phyloP scores from a whole-genome alignment of 2,113 vertebrate genomes.

The Stomatorhinus ivindoensis region DNA sequence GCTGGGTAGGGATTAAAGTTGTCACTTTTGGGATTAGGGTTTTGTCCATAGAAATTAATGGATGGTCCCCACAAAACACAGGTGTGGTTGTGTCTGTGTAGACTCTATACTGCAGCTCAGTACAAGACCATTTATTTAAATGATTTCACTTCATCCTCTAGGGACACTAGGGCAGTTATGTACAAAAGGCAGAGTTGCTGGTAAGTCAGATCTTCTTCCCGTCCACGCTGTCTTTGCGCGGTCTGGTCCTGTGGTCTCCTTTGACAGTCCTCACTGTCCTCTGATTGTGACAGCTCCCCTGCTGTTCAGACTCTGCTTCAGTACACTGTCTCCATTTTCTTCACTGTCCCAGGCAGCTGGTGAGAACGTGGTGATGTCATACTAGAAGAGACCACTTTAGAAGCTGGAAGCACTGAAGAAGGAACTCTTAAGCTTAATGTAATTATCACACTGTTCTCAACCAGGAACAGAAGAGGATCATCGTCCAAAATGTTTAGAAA shows the following conservation, averaged over 20 bases:
- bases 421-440: background rate
- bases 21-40: too few species aligned
- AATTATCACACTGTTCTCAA: background rate
- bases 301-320: background rate
- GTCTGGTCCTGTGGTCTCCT: background rate
- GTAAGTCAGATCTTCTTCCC: background rate
- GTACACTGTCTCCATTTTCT: background rate
- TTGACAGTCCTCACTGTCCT: background rate
- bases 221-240: background rate
- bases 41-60: too few species aligned
- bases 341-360: background rate
- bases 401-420: background rate
- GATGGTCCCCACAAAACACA: too few species aligned
- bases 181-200: background rate
- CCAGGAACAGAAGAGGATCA: background rate
- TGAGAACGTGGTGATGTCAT: background rate
- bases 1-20: too few species aligned
- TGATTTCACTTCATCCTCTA: constrained; percentile 28
- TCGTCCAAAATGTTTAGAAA: background rate
- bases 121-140: background rate
- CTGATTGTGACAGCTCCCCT: background rate
- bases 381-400: background rate
- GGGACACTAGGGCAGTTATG: constrained; percentile 33
- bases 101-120: background rate
- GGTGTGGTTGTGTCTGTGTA: background rate